Evolutionary conservation across 2,797 vertebrate species (phyloP), one percentile per base, ranked within the genome.

Genomic region (Lepus townsendii): DNA sequence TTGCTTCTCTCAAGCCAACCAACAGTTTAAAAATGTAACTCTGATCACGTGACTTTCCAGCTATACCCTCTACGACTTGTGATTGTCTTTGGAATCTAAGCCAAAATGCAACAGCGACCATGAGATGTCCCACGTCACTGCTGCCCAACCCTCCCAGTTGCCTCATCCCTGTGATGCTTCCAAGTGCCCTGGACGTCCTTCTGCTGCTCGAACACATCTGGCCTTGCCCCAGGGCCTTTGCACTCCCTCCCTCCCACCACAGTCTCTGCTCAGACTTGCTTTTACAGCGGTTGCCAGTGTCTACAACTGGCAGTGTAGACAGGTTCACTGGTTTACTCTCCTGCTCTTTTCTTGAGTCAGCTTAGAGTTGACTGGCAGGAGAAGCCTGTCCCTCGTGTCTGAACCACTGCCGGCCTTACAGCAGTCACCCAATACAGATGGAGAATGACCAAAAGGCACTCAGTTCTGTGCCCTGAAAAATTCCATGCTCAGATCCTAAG

Each of bases 121-220:
- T 0, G 72, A 60, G 47, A 1, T 12, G 52, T 73, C 16, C 6
- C 6, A 3, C 3, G 0, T 50, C 14, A n/a, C 54, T 17, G 47
- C 72, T 47, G 3, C 27, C 69, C 32, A n/a, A 11, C 5, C 5
- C n/a, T 52, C 35, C 16, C 22, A 60, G 76, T 35, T 12, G 9
- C 20, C 62, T 57, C 62, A 47, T 30, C 42, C 24, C 11, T 68
- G 1, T 17, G 35, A 57, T 7, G 47, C 12, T 16, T 87, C n/a
- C 57, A 11, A 57, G 14, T 16, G 20, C n/a, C 57, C 17, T 12
- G 32, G 26, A 42, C 38, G 7, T 76, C 62, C 22, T 80, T 50
- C 71, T 32, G 22, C n/a, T 63, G 24, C 38, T 30, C 14, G 3
- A 12, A 50, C 22, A 27, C 19, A 32, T n/a, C 50, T 38, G 32